phyloP scores from a whole-genome alignment of 2,888 invertebrate species.

The Arge pagana region DNA sequence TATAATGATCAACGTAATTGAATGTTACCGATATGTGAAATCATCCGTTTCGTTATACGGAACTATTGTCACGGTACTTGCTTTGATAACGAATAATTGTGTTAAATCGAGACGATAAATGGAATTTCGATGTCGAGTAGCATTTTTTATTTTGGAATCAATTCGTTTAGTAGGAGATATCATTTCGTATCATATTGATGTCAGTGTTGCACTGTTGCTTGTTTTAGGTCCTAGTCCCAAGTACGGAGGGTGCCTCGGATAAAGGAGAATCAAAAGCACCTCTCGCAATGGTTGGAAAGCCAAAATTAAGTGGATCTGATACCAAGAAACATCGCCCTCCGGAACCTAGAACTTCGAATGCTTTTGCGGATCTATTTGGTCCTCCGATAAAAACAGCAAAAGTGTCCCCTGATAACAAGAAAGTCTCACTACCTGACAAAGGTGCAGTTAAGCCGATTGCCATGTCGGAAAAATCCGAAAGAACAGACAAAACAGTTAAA shows the following conservation, averaged over 20 bases:
- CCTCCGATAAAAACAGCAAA: constrained; percentile 79
- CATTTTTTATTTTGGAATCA: too few species aligned
- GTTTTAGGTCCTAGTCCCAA: constrained; percentile 54
- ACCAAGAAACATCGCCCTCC: constrained; percentile 51
- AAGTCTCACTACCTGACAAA: constrained; percentile 50
- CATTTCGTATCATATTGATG: too few species aligned
- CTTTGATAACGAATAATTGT: constrained; percentile 14
- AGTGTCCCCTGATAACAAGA: constrained; percentile 70
- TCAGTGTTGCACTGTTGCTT: too few species aligned
- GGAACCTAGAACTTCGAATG: constrained; percentile 63
- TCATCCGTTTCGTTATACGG: background rate
- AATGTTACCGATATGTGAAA: background rate
- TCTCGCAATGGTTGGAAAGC: constrained; percentile 70
- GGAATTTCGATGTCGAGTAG: too few species aligned
- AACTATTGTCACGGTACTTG: background rate
- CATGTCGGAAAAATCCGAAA: constrained; percentile 65
- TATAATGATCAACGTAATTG: constrained; percentile 4
- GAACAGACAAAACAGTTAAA: constrained; percentile 56
- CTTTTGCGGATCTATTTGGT: constrained; percentile 83
- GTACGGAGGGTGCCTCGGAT: constrained; percentile 64
- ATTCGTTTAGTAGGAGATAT: too few species aligned
- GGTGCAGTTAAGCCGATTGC: constrained; percentile 49
- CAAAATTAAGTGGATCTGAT: constrained; percentile 66
- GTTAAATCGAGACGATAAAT: constrained; percentile 9
- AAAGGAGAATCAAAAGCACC: constrained; percentile 64